Base-by-base conservation (phyloP, 2,888 invertebrate genomes). In the Ennomos quercinarius region DNA sequence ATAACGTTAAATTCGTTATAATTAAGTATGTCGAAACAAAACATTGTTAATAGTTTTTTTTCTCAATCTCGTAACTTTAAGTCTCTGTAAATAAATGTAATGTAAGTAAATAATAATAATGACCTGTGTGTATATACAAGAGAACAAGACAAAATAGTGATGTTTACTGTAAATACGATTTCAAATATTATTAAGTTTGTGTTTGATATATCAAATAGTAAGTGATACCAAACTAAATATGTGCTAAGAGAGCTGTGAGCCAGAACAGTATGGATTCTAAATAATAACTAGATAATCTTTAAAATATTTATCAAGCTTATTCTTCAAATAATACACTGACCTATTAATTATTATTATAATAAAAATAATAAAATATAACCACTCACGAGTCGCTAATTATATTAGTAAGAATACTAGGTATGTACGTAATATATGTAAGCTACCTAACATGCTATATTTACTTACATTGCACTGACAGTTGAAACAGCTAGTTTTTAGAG, bases 241-340 rank as follows among this genome's bases (percentile, higher is more conserved):
- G 71, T 61, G 59, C 75, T 75, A 76, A 73, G 75, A 74, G 72
- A 80, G 89, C 86, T 69, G 61, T 88, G 89, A 90, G 91, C 90
- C 89, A 80, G 77, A 89, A 79, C 80, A 79, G 83, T 79, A 78
- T 68, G 68, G 76, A 77, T 76, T 35, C 35, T 17, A 10, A 34
- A 34, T n/a, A 17, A 1, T 9, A 43, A 43, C 1, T 47, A 47
- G n/a, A 0, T n/a, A 11, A 13, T 13, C 12, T 13, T 40, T 11
- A n/a, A n/a, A 37, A 2, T 6, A 36, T 8, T 10, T 10, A 37
- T 34, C 13, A 13, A 35, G 10, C 11, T 46, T 13, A 34, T 41
- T 40, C 17, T 17, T 17, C 17, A 17, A 17, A 17, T 17, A 17
- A 17, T 17, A 17, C 17, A 17, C 3, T 3, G 17, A 17, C 17